Evolutionary conservation across 2,888 invertebrate species (phyloP).

Genomic region (Falcaria lacertinaria): DNA sequence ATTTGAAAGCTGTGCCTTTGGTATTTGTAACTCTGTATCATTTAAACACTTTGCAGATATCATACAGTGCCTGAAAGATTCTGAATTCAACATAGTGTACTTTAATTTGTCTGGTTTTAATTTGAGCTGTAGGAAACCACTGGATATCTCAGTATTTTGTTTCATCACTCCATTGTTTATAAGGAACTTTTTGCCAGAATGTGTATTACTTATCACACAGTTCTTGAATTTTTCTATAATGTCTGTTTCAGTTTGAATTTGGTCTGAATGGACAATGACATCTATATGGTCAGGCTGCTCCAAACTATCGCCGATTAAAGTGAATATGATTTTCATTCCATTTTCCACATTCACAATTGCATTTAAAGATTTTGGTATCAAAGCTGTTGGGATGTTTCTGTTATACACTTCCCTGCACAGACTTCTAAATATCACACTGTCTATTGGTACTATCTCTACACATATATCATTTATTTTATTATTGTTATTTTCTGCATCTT

Average conservation of each 20-base stretch:
- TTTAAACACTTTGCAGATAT: constrained; percentile 57
- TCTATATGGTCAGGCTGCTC: constrained; percentile 70
- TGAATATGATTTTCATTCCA: constrained; percentile 78
- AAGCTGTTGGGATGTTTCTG: constrained; percentile 64
- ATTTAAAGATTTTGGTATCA: constrained; percentile 76
- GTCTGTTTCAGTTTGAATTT: constrained; percentile 45
- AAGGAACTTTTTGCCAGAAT: constrained; percentile 68
- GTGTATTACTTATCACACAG: constrained; percentile 70
- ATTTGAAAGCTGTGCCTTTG: constrained; percentile 38
- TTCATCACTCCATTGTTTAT: constrained; percentile 77
- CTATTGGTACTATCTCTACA: constrained; percentile 63
- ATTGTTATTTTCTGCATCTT: constrained; percentile 36
- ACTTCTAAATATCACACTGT: constrained; percentile 61
- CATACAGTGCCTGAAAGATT: constrained; percentile 73
- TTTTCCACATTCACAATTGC: constrained; percentile 73
- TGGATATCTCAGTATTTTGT: constrained; percentile 55
- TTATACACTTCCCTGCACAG: constrained; percentile 64
- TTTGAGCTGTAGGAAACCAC: constrained; percentile 59
- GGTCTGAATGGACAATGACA: constrained; percentile 66
- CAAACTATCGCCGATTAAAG: constrained; percentile 51
- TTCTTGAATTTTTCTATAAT: constrained; percentile 71
- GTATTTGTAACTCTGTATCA: constrained; percentile 45
- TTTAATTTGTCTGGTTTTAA: constrained; percentile 66
- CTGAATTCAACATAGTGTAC: constrained; percentile 71
- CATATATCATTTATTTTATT: constrained; percentile 55